Percentiles rank a stretch among this genome's conserved stretches.
Conservation (phyloP, 2,888 invertebrate genomes). For the Drosophila subsilvestris region DNA sequence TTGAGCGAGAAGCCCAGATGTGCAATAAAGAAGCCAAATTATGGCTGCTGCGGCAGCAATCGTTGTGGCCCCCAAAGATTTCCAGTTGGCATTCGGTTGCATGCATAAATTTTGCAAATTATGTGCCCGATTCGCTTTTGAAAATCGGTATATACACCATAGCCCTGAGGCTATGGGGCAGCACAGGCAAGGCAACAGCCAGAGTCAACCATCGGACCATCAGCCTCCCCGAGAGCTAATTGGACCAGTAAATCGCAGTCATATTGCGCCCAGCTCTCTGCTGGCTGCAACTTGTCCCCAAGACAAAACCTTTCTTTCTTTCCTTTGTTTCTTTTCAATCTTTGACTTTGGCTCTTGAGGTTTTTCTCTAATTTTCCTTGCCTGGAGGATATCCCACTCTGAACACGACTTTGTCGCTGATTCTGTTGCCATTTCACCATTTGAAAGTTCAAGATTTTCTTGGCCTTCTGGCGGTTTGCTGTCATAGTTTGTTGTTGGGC, state of each 20-base stretch:
- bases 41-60: constrained; percentile 50
- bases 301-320: constrained; percentile 29
- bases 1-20: constrained; percentile 18
- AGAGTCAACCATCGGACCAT: constrained; percentile 19
- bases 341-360: constrained; percentile 26
- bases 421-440: constrained; percentile 17
- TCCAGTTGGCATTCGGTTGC: constrained; percentile 48
- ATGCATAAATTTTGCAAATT: constrained; percentile 70
- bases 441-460: constrained; percentile 40
- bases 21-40: constrained; percentile 61
- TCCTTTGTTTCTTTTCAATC: not conserved
- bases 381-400: constrained; percentile 22
- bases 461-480: constrained; percentile 18
- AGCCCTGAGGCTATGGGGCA: constrained; percentile 36
- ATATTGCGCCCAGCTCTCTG: constrained; percentile 22
- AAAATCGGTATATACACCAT: constrained; percentile 16
- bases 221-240: constrained; percentile 62
- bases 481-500: constrained; percentile 32
- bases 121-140: constrained; percentile 50
- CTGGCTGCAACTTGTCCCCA: constrained; percentile 21
- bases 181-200: constrained; percentile 2
- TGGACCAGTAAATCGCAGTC: constrained; percentile 66
- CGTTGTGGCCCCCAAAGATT: constrained; percentile 24
- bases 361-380: constrained; percentile 18
- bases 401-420: constrained; percentile 43